Percentiles rank a stretch among this genome's conserved stretches.
These are phyloP conservation scores for Dascyllus trimaculatus DNA, from an alignment of 2,113 vertebrate species.

Conservation along the genomic window DNA sequence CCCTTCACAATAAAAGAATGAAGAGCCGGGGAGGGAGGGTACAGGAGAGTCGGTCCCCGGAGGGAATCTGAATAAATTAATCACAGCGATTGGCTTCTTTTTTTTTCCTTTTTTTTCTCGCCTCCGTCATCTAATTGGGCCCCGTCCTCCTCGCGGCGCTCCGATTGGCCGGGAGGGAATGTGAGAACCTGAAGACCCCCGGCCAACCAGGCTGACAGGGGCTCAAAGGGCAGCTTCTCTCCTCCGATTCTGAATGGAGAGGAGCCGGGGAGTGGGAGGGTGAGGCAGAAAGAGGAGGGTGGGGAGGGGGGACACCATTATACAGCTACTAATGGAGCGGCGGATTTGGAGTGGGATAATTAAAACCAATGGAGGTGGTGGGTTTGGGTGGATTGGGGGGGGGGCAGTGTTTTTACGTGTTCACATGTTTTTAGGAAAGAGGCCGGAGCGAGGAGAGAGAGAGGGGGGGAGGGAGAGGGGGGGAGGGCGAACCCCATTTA, in stretches of 20 bases:
- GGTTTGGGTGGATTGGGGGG: not conserved
- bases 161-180: slow-evolving; percentile 84
- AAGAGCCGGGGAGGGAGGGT: slow-evolving; percentile 43
- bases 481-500: slow-evolving; percentile 58
- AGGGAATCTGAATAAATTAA: slow-evolving; percentile 91
- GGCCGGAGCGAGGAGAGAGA: slow-evolving; percentile 25
- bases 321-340: slow-evolving; percentile 79
- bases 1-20: slow-evolving; percentile 86
- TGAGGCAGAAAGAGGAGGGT: slow-evolving; percentile 14
- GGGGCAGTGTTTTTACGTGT: slow-evolving; percentile 48
- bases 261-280: slow-evolving; percentile 55
- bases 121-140: slow-evolving; percentile 76
- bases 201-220: slow-evolving; percentile 86
- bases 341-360: slow-evolving; percentile 86
- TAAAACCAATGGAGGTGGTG: slow-evolving; percentile 80
- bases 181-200: slow-evolving; percentile 90
- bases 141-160: slow-evolving; percentile 75
- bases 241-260: slow-evolving; percentile 75
- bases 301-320: slow-evolving; percentile 75
- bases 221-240: slow-evolving; percentile 86
- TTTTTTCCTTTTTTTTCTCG: slow-evolving; percentile 59
- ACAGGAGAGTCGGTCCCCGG: slow-evolving; percentile 61
- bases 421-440: slow-evolving; percentile 66
- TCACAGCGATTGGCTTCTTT: slow-evolving; percentile 88
- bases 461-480: slow-evolving; percentile 40